Evolutionary conservation across 2,797 vertebrate species (phyloP), one percentile per base, ranked within the genome.

Genomic region (Ctenosaura bakeri): DNA sequence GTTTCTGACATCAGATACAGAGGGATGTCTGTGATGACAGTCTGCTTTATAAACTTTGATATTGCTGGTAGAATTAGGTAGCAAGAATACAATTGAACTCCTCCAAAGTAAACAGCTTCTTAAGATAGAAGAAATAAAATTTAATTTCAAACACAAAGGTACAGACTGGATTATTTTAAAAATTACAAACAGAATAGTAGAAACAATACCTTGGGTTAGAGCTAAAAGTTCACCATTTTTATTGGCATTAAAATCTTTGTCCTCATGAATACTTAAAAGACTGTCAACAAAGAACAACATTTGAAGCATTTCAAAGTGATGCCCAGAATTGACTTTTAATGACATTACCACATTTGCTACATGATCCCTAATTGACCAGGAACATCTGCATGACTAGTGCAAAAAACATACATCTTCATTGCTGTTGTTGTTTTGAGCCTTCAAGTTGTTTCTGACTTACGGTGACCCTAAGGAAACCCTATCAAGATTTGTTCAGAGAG

Each of bases 1-100:
- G 83, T 85, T 94, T 92, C 86, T 84, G 71, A 29, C 32, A 69
- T 83, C 14, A 10, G 14, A 22, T 56, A 46, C 76, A 71, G 18
- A 20, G 38, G 1, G 35, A 42, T 74, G 69, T 13, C 59, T 38
- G 4, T 74, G 62, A 2, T 59, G 86, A 84, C 56, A 86, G 74
- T 90, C 14, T 71, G 32, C 18, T 50, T 87, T 88, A 22, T 29
- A 0, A 18, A 66, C 50, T 76, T 54, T 50, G 59, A 8, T 16
- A 69, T 32, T 50, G n/a, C 3, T 26, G 20, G 26, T 26, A 87
- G 54, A 64, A 78, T 32, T 54, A 56, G 24, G 24, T 38, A 59
- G n/a, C n/a, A 86, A 59, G 13, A 86, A 86, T 26, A 76, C 32
- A 59, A 26, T 54, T 26, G 22, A 56, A 24, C 20, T 85, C 76